phyloP scores from a whole-genome alignment of 2,797 vertebrate species.

The Phalanger gymnotis region DNA sequence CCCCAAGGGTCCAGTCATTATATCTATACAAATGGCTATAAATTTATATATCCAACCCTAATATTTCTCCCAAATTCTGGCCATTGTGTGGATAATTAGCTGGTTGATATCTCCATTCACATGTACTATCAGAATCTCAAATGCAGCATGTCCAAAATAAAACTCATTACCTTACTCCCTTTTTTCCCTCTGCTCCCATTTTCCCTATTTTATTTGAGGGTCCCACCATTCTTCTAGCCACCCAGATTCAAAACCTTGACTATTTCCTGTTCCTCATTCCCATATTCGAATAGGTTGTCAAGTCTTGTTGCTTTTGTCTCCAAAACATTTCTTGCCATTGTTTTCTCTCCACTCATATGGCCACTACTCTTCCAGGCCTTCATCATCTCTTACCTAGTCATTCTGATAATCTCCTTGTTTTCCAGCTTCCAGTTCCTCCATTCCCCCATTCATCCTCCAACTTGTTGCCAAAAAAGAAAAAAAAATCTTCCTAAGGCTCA shows the following conservation, averaged over 20 bases:
- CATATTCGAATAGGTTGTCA: neutral
- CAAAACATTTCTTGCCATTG: neutral
- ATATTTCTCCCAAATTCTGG: neutral
- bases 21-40: neutral
- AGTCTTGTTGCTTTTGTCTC: neutral
- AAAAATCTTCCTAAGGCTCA: neutral
- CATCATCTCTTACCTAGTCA: neutral
- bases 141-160: neutral
- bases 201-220: neutral
- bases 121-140: neutral
- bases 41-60: neutral
- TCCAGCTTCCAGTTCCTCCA: neutral
- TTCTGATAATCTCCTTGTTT: neutral
- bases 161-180: neutral
- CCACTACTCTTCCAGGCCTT: neutral
- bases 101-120: neutral
- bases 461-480: neutral
- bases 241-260: neutral
- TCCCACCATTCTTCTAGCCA: neutral
- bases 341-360: neutral
- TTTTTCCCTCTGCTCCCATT: neutral
- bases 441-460: neutral
- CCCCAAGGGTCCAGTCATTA: neutral
- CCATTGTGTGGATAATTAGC: neutral
- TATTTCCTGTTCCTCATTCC: neutral